Evolutionary conservation across 2,113 vertebrate genomes (phyloP).

Genomic region (Prionailurus viverrinus): DNA sequence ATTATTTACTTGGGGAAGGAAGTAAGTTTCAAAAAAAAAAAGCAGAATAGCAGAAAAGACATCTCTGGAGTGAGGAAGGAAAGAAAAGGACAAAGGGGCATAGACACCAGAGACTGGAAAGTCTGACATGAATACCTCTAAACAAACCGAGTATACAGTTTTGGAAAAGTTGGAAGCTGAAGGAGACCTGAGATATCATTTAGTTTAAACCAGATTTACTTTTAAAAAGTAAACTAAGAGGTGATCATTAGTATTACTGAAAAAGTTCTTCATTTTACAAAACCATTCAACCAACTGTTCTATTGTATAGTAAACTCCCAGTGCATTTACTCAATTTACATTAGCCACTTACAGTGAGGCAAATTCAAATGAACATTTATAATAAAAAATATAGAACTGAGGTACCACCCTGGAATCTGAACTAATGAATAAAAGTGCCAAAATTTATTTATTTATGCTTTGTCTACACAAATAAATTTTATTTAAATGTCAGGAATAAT

Average conservation of each 20-base stretch:
- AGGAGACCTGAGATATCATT: background rate
- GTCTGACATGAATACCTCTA: background rate
- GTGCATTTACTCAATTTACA: background rate
- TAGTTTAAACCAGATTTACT: background rate
- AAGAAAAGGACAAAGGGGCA: background rate
- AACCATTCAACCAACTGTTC: slow-evolving; percentile 1
- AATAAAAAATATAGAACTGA: background rate
- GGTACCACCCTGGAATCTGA: background rate
- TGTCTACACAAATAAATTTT: background rate
- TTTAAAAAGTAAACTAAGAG: background rate
- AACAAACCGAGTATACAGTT: background rate
- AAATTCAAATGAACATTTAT: slow-evolving; percentile 40
- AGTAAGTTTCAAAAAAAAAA: background rate
- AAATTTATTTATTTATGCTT: background rate
- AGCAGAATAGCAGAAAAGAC: background rate
- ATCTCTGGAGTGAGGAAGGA: background rate
- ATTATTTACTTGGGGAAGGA: background rate
- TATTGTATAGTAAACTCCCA: background rate
- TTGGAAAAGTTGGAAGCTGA: background rate
- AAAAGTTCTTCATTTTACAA: background rate
- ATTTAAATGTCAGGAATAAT: background rate
- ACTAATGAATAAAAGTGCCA: background rate
- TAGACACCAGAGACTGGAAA: background rate
- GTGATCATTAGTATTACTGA: background rate
- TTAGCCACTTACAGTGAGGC: background rate